A percentile compares a stretch with the other conserved stretches of the same genome.
Evolutionary conservation across 2,113 vertebrate species (phyloP).

Genomic region (Uria lomvia): DNA sequence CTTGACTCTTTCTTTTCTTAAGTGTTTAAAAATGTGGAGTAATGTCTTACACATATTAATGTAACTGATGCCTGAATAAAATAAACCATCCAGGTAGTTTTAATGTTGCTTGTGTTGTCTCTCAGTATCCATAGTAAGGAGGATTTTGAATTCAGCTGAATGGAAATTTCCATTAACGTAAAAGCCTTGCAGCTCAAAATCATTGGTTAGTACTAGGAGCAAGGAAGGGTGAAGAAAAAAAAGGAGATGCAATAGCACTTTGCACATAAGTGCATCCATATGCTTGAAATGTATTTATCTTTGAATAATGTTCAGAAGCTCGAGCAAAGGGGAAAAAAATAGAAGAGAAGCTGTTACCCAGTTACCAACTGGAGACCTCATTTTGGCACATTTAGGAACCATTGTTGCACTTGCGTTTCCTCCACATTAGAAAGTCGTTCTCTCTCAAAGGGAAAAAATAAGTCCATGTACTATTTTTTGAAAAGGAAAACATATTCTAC

Average conservation of each 20-base stretch:
- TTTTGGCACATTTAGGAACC: conserved; percentile 14
- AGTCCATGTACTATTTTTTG: not conserved
- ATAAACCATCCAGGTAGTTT: not conserved
- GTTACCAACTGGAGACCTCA: not conserved
- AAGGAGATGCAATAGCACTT: not conserved
- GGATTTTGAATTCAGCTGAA: conserved; percentile 8
- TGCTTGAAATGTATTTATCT: conserved; percentile 25
- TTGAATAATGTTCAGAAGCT: not conserved
- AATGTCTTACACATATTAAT: not conserved
- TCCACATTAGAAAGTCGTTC: not conserved
- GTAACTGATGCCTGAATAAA: not conserved
- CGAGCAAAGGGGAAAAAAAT: not conserved
- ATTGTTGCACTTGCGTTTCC: not conserved
- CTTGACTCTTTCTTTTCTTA: not conserved
- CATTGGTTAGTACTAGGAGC: not conserved
- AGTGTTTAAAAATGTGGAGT: not conserved
- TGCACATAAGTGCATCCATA: not conserved
- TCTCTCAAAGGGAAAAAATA: not conserved
- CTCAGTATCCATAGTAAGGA: not conserved
- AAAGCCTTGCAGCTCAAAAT: conserved; percentile 6
- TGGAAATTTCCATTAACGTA: not conserved
- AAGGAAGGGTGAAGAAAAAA: not conserved
- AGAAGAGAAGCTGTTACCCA: not conserved
- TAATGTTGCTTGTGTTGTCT: not conserved
- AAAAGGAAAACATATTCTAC: not conserved